phyloP scores from a whole-genome alignment of 37 sponge, comb jelly and placozoan genomes.

The Crambe crambe region DNA sequence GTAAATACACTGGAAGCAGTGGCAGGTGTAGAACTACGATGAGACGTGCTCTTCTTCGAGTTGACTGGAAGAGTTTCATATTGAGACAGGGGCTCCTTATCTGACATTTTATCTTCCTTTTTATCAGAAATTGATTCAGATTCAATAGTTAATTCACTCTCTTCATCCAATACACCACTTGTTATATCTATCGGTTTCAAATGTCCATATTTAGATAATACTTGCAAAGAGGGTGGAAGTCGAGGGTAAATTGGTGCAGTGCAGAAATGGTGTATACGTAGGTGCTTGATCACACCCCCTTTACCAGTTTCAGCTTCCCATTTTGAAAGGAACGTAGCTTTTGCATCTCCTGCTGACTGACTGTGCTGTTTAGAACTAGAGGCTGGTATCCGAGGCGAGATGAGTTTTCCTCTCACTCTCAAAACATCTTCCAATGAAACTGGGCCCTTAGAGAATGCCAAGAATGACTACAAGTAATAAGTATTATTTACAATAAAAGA shows the following conservation, averaged over 20 bases:
- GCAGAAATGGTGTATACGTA: conserved; percentile 16
- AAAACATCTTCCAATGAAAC: conserved; percentile 63
- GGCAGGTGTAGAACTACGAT: not conserved
- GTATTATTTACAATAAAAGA: too few species aligned
- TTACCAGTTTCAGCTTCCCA: not conserved
- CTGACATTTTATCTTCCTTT: too few species aligned
- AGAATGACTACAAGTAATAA: conserved; percentile 39
- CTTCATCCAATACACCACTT: too few species aligned
- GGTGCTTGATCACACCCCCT: not conserved
- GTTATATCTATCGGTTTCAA: too few species aligned
- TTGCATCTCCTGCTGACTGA: too few species aligned
- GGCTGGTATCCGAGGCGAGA: not conserved
- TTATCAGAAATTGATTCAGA: too few species aligned
- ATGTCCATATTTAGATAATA: not conserved
- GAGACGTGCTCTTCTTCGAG: not conserved
- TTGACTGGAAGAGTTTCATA: too few species aligned
- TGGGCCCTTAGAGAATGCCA: conserved; percentile 49
- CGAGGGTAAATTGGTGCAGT: not conserved
- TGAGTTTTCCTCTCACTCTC: conserved; percentile 27
- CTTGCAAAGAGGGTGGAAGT: not conserved
- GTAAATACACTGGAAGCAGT: too few species aligned
- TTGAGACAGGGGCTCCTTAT: too few species aligned
- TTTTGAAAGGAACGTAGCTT: too few species aligned
- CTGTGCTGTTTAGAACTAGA: too few species aligned
- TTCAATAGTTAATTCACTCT: too few species aligned